Base-by-base conservation (phyloP, 1,140 invertebrate genomes). In the Polypedilum pembai region DNA sequence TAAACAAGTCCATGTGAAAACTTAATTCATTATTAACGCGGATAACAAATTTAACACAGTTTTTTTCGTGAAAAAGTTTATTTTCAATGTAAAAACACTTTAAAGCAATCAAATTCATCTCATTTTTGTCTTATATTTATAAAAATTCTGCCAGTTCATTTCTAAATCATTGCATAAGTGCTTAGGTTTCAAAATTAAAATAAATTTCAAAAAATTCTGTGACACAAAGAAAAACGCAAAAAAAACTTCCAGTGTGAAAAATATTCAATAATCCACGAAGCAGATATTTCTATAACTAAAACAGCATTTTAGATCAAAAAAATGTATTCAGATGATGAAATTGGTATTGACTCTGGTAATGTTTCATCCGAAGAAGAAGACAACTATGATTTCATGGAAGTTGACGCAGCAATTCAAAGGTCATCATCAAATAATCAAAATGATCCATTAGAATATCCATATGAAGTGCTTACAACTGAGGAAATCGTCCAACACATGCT, bases 401-500 rank as follows among this genome's bases (percentile, higher is more conserved):
- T 92, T 79, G 94, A 96, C 81, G 87, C 90, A 76, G 87, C 88
- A 76, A 89, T 88, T 83, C 86, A 86, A 76, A 87, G 88, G 78
- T 78, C 77, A 33, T 78, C 79, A 10, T 78, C 78, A 15, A 92
- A 94, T 83, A 86, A 90, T 79, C 89, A 91, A 78, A 87, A 86
- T 75, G 93, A 94, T 78, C 85, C 88, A 65, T 93, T 98, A 77
- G 94, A 97, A 77, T 98, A 95, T 87, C 92, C 92, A 41, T 97
- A 92, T 84, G 92, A 97, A 85, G 94, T 98, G 75, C 85, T 98
- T 73, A 94, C 94, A 56, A 96, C 95, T 24, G 95, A 98, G 81
- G 90, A 96, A 87, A 97, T 98, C 82, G 94, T 98, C 74, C 91
- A 96, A 82, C 93, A 97, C 84, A 98, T 98, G 95, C 91, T 95